Conservation (phyloP, 2,797 vertebrate species). For the Semotilus atromaculatus region DNA sequence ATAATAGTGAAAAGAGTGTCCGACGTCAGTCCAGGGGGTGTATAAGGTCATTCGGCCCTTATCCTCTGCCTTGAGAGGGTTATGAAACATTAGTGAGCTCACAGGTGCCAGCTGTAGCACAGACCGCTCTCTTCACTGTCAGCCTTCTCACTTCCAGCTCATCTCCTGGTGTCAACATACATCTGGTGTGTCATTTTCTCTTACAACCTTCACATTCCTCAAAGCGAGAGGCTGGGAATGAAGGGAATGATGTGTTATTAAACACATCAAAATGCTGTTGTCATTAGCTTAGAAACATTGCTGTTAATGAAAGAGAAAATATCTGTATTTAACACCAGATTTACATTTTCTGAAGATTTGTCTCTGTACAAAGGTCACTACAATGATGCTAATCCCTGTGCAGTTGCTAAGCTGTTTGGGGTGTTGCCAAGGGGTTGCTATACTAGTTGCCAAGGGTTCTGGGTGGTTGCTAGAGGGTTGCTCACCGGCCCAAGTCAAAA, state of each 20-base stretch:
- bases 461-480: background rate
- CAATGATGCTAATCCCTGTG: background rate
- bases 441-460: background rate
- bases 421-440: background rate
- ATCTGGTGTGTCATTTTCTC: slow-evolving; percentile 11
- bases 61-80: slow-evolving; percentile 5
- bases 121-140: slow-evolving; percentile 18
- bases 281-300: background rate
- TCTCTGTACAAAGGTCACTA: background rate
- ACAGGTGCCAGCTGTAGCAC: slow-evolving; percentile 42
- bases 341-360: background rate
- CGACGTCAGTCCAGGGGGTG: background rate
- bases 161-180: slow-evolving; percentile 39
- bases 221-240: slow-evolving; percentile 30
- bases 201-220: slow-evolving; percentile 48
- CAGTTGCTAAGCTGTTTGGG: background rate
- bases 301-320: background rate
- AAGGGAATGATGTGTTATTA: slow-evolving; percentile 34
- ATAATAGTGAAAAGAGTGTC: background rate
- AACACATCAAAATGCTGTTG: slow-evolving; percentile 12
- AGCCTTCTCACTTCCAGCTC: slow-evolving; percentile 24
- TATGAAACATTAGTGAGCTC: background rate
- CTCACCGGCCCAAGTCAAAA: background rate
- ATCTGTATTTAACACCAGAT: background rate
- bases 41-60: background rate